phyloP scores from a whole-genome alignment of 2,113 vertebrate species.

The Panthera uncia region DNA sequence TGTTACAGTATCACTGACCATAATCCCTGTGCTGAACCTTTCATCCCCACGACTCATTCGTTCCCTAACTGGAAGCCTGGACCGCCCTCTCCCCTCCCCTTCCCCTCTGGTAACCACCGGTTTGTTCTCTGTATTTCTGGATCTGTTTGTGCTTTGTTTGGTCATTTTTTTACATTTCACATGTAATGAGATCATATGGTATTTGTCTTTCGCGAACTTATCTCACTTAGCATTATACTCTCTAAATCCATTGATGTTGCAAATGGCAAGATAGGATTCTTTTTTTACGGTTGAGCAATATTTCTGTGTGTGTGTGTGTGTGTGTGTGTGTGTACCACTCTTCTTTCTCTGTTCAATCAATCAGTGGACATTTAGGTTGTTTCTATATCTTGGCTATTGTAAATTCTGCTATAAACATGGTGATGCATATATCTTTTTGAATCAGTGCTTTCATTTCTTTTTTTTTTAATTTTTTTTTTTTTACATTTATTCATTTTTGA shows the following conservation, averaged over 20 bases:
- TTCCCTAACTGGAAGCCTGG: neutral
- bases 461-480: neutral
- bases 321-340: neutral
- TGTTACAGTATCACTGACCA: no score
- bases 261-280: neutral
- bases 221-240: neutral
- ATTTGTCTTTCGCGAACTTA: neutral
- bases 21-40: neutral
- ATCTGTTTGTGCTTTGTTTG: neutral
- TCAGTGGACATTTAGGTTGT: neutral
- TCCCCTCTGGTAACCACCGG: neutral
- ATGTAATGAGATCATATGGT: neutral
- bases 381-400: neutral
- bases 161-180: neutral
- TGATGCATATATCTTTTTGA: neutral
- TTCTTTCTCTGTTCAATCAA: neutral
- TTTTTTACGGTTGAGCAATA: neutral
- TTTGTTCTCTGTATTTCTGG: neutral
- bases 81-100: neutral
- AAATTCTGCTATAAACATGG: neutral
- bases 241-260: neutral
- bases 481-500: neutral
- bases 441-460: neutral
- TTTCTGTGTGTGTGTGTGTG: neutral
- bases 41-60: neutral